Conservation (phyloP, 2,113 vertebrate genomes). For the Aldabrachelys gigantea region DNA sequence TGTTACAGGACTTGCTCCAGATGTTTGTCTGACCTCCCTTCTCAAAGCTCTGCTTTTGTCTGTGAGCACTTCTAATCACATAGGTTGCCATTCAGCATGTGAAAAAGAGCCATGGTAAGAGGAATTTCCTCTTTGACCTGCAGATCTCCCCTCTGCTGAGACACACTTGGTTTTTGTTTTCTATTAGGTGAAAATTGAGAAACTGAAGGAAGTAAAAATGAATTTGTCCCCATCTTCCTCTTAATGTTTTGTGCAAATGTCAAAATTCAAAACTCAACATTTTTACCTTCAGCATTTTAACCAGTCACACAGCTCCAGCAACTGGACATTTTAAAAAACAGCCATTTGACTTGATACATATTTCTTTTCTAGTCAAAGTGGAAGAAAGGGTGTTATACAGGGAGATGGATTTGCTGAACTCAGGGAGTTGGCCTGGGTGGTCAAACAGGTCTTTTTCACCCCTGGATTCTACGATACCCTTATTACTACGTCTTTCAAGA, state of each 20-base stretch:
- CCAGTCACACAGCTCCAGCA: neutral
- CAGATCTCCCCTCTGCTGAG: slow-evolving; percentile 71
- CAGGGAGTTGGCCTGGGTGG: slow-evolving; percentile 15
- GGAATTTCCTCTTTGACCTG: slow-evolving; percentile 73
- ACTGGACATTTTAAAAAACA: slow-evolving; percentile 1
- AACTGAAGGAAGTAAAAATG: slow-evolving; percentile 39
- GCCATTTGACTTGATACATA: neutral
- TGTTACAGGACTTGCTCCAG: slow-evolving; percentile 68
- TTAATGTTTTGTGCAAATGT: neutral
- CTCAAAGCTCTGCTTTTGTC: slow-evolving; percentile 65
- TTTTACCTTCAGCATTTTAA: slow-evolving; percentile 37
- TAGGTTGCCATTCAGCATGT: slow-evolving; percentile 67
- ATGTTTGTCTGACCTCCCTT: slow-evolving; percentile 65
- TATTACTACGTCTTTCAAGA: slow-evolving; percentile 34
- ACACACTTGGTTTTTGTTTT: slow-evolving; percentile 74
- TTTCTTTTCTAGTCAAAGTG: slow-evolving; percentile 1
- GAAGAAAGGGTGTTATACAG: neutral
- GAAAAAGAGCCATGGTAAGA: slow-evolving; percentile 59
- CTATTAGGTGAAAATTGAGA: slow-evolving; percentile 64
- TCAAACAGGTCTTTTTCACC: neutral
- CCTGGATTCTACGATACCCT: slow-evolving; percentile 28
- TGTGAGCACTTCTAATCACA: slow-evolving; percentile 72
- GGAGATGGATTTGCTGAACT: neutral
- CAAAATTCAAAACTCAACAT: slow-evolving; percentile 25
- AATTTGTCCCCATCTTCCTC: neutral